Percentiles rank a stretch among this genome's conserved stretches.
Evolutionary conservation across 2,797 vertebrate species (phyloP).

Genomic region (Spatula clypeata): DNA sequence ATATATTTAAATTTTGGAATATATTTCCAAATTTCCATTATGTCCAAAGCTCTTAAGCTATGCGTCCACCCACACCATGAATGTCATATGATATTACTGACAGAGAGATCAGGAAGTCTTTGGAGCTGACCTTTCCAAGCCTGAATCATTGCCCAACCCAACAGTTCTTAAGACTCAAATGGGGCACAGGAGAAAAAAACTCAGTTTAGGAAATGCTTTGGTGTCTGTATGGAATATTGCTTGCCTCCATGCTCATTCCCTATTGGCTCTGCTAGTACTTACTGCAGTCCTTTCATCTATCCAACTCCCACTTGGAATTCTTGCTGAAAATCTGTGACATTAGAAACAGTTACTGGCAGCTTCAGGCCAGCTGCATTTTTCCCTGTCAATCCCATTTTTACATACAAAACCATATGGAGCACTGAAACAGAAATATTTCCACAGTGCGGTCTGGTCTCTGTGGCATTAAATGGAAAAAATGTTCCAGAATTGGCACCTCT

Average conservation of each 20-base stretch:
- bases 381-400: slow-evolving; percentile 42
- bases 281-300: background rate
- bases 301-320: background rate
- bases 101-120: background rate
- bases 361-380: slow-evolving; percentile 30
- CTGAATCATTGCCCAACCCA: background rate
- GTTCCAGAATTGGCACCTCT: slow-evolving; percentile 32
- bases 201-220: background rate
- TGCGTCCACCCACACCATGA: background rate
- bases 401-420: background rate
- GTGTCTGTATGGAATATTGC: background rate
- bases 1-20: slow-evolving; percentile 14
- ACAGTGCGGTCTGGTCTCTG: background rate
- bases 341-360: slow-evolving; percentile 46
- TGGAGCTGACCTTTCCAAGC: background rate
- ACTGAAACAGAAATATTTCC: slow-evolving; percentile 22
- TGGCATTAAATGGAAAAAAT: slow-evolving; percentile 50
- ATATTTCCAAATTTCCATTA: slow-evolving; percentile 23
- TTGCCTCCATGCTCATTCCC: background rate
- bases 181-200: background rate
- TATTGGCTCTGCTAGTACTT: background rate
- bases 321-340: slow-evolving; percentile 14
- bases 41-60: background rate
- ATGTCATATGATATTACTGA: background rate
- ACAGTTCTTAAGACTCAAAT: background rate